Base-by-base conservation (phyloP, 2,113 vertebrate genomes). In the Callospermophilus lateralis region DNA sequence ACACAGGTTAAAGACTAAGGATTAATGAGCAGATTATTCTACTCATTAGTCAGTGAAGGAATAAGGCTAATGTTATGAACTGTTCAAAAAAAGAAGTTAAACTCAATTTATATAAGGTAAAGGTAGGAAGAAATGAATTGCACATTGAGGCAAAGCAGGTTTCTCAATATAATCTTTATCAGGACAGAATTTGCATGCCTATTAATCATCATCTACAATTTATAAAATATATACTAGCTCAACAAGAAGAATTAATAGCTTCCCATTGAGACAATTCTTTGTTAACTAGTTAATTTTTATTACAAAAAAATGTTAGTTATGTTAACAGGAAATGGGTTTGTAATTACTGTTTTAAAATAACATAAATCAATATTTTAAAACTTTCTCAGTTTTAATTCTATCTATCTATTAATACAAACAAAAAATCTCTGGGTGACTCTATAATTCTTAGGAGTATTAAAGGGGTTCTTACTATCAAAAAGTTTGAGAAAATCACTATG, bases 51-150 rank as follows among this genome's bases (percentile, higher is more conserved):
- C 76, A 95, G 10, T 85, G 45, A 94, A 19, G 8, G 13, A 76
- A 53, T 13, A 11, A 73, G 42, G 16, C 32, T 58, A 34, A 83
- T 89, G 94, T 11, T 72, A 86, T 8, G 58, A 91, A 86, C 7
- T 74, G 30, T 83, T 93, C 11, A 90, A 91, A 88, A 55, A 83
- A 81, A 61, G 26, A 73, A 95, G 88, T 84, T 84, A 93, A 92
- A 80, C 7, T 12, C 61, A 93, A 93, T 89, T 83, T 77, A 85
- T 55, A 51, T 37, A 10, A 5, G 72, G 32, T 72, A 61, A 89
- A 95, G 6, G 1, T 93, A 55, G 30, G 2, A 63, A 91, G 37
- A 89, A 90, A 72, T 73, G 6, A 88, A 77, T 76, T 77, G 6
- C n/a, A 84, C 91, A 53, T 45, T 17, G 34, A 95, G 26, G 8